phyloP scores from a whole-genome alignment of 2,797 vertebrate species.

The Petrocephalus sullivani region DNA sequence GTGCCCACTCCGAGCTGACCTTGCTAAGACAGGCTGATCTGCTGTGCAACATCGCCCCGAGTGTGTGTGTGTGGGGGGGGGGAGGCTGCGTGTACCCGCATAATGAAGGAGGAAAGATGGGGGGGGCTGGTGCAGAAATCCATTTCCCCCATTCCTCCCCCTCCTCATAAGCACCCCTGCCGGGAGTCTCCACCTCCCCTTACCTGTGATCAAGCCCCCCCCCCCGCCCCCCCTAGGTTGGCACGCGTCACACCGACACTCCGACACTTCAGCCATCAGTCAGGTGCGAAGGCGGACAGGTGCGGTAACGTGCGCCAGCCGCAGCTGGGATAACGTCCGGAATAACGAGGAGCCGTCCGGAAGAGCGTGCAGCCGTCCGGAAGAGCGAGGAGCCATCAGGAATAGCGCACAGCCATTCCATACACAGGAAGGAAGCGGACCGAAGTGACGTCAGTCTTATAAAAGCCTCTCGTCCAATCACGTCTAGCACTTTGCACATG shows the following conservation, averaged over 20 bases:
- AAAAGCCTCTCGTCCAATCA: background rate
- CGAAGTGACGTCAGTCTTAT: background rate
- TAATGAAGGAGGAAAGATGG: constrained; percentile 58
- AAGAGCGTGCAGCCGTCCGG: background rate
- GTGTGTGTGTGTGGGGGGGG: constrained; percentile 37
- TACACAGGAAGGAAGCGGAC: background rate
- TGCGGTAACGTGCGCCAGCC: background rate
- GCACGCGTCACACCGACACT: background rate
- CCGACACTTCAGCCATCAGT: background rate
- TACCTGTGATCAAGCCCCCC: constrained; percentile 1
- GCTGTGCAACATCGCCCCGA: constrained; percentile 59
- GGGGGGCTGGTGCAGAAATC: constrained; percentile 44
- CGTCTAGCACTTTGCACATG: too few species aligned
- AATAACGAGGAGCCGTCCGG: background rate
- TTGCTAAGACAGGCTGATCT: constrained; percentile 67
- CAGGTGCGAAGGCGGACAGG: background rate
- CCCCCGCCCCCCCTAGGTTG: constrained; percentile 14
- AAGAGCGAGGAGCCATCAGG: background rate
- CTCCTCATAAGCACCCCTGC: constrained; percentile 57
- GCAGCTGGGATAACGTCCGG: background rate
- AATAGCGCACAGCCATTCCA: background rate
- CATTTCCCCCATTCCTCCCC: constrained; percentile 38
- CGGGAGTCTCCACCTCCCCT: constrained; percentile 54
- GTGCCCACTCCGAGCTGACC: constrained; percentile 70
- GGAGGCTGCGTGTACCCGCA: constrained; percentile 75